Base-by-base conservation (phyloP, 2,113 vertebrate genomes). In the Microtus ochrogaster region DNA sequence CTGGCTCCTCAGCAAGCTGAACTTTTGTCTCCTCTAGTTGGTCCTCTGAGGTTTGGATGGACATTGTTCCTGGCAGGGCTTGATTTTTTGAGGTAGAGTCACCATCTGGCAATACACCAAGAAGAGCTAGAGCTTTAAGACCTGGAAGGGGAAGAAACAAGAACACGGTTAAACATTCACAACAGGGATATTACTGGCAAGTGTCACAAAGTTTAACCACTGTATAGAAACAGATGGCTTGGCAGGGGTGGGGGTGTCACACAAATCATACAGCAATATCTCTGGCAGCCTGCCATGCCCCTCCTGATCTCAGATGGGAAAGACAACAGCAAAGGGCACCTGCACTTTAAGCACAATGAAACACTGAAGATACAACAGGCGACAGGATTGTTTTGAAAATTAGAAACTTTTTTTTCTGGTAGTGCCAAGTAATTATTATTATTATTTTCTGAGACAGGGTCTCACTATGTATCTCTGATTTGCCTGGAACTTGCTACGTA, bases 41-140 rank as follows among this genome's bases (percentile, higher is more conserved):
- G 39, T 99, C 98, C 98, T 98, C 98, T 73, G 98, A 61, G 91
- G 98, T 94, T 97, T 96, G 0, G 36, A 47, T 55, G 87, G 89
- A 97, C 36, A 92, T 98, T 84, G 88, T 98, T 74, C 58, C 97
- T 41, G 98, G 92, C 81, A 97, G 95, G 72, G 95, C 74, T 89
- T 98, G 98, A 0, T 98, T 98, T 94, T 99, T 99, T 0, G 98
- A 97, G 36, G 97, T 92, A 0, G 99, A 98, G 65, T 99, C 99
- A 39, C 98, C 98, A 95, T 99, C 98, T 52, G 99, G 99, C 95
- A 99, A 98, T 97, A 99, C 96, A 83, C 98, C 99, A 36, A 99
- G 98, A 96, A 99, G 98, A 84, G 99, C 99, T n/a, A 98, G 99
- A 21, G 99, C 98, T 92, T 99, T 99, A n/a, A 99, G 98, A 97